Percentiles rank a stretch among this genome's conserved stretches.
phyloP scores from a whole-genome alignment of 2,888 invertebrate genomes.

The Xestia ashworthii region DNA sequence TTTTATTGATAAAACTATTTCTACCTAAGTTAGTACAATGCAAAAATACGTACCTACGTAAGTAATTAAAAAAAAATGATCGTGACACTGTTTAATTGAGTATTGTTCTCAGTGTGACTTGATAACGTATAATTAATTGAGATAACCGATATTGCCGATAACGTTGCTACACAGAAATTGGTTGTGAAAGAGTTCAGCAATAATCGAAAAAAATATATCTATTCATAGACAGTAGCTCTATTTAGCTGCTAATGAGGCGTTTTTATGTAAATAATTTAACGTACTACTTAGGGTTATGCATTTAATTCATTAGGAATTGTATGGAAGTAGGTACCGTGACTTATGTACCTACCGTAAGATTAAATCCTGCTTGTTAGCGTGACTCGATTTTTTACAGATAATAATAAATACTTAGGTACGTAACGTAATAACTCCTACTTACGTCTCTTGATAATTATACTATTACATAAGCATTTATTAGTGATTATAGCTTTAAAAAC shows the following conservation, averaged over 20 bases:
- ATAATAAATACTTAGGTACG: slow-evolving; percentile 25
- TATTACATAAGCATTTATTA: slow-evolving; percentile 35
- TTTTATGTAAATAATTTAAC: slow-evolving; percentile 19
- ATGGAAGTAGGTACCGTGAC: neutral
- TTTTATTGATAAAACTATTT: slow-evolving; percentile 24
- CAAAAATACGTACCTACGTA: slow-evolving; percentile 12
- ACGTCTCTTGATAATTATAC: slow-evolving; percentile 37
- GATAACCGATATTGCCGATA: slow-evolving; percentile 39
- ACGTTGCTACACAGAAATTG: slow-evolving; percentile 46
- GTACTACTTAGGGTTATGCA: slow-evolving; percentile 12
- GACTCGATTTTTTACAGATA: slow-evolving; percentile 16
- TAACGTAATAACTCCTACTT: neutral
- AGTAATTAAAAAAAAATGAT: slow-evolving; percentile 14
- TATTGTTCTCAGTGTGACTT: slow-evolving; percentile 17
- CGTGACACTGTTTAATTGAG: slow-evolving; percentile 24
- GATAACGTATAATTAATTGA: slow-evolving; percentile 26
- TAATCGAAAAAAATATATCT: slow-evolving; percentile 31
- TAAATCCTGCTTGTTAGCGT: slow-evolving; percentile 24
- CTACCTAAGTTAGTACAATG: neutral
- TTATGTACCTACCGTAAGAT: slow-evolving; percentile 16
- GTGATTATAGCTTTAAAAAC: slow-evolving; percentile 42
- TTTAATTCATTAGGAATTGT: slow-evolving; percentile 8
- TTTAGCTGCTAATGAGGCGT: slow-evolving; percentile 22
- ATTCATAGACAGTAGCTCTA: slow-evolving; percentile 27
- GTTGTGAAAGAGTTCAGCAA: slow-evolving; percentile 65